Evolutionary conservation across 1,140 invertebrate species (phyloP).

Genomic region (Teleopsis dalmanni): DNA sequence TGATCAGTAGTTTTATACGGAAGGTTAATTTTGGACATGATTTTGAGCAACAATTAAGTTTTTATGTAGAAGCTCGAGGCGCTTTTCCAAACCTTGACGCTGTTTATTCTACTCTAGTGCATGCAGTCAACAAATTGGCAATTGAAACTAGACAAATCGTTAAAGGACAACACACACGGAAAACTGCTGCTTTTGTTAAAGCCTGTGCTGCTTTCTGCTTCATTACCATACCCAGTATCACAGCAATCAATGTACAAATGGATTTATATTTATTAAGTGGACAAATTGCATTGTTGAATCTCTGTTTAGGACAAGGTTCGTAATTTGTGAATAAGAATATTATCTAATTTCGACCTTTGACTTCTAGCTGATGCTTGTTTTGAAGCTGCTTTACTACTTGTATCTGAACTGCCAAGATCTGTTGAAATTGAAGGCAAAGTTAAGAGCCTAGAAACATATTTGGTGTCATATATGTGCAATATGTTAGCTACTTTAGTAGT

Average conservation of each 20-base stretch:
- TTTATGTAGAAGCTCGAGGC: conserved; percentile 85
- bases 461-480: conserved; percentile 64
- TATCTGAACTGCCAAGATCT: conserved; percentile 69
- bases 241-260: conserved; percentile 63
- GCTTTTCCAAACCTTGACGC: conserved; percentile 84
- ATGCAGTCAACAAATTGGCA: conserved; percentile 73
- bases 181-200: conserved; percentile 75
- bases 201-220: conserved; percentile 94
- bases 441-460: conserved; percentile 61
- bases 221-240: conserved; percentile 91
- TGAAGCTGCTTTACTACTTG: conserved; percentile 73
- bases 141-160: conserved; percentile 67
- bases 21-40: conserved; percentile 75
- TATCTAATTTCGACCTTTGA: conserved; percentile 22
- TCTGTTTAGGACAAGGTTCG: conserved; percentile 80
- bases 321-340: not conserved
- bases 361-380: conserved; percentile 84
- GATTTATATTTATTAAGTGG: conserved; percentile 81
- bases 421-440: conserved; percentile 69
- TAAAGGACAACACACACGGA: conserved; percentile 68
- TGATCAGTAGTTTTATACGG: conserved; percentile 75
- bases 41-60: conserved; percentile 84
- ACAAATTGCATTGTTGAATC: conserved; percentile 81
- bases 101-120: conserved; percentile 76
- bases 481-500: conserved; percentile 79